phyloP scores from a whole-genome alignment of 1,140 invertebrate species.

The Eufriesea mexicana region DNA sequence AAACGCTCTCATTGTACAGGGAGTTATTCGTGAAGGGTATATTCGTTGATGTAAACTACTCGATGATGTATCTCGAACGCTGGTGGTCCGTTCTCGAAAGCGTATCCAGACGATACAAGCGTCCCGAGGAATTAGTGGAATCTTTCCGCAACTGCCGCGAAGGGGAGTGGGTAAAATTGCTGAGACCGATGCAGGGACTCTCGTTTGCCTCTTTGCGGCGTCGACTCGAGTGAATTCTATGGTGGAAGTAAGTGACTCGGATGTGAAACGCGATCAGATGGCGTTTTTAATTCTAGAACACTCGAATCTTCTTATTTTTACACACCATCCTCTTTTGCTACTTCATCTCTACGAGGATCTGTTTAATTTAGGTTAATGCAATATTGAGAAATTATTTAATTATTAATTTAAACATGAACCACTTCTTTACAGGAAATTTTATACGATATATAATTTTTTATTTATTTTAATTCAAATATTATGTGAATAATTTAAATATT shows the following conservation, averaged over 20 bases:
- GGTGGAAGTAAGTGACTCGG: neutral
- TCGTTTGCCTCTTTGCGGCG: neutral
- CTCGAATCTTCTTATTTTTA: neutral
- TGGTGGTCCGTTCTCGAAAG: neutral
- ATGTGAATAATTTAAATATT: too few relatives aligned
- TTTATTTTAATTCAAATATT: too few relatives aligned
- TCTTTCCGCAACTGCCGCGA: neutral
- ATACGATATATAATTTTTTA: too few relatives aligned
- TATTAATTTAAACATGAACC: too few relatives aligned
- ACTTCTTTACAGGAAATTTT: too few relatives aligned
- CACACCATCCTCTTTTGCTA: neutral
- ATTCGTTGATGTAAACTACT: slow-evolving; percentile 12
- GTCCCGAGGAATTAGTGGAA: slow-evolving; percentile 9
- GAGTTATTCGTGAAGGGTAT: slow-evolving; percentile 5
- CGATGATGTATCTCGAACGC: neutral
- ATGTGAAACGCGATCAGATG: neutral
- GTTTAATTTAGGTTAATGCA: too few relatives aligned
- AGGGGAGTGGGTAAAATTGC: neutral
- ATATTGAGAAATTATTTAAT: too few relatives aligned
- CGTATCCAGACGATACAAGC: neutral
- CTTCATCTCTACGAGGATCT: too few relatives aligned
- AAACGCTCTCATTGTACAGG: neutral
- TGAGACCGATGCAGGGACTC: too few relatives aligned
- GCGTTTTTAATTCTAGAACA: neutral
- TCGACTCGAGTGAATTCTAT: neutral